phyloP scores from a whole-genome alignment of 1,140 invertebrate genomes.

The Aphis craccivora region DNA sequence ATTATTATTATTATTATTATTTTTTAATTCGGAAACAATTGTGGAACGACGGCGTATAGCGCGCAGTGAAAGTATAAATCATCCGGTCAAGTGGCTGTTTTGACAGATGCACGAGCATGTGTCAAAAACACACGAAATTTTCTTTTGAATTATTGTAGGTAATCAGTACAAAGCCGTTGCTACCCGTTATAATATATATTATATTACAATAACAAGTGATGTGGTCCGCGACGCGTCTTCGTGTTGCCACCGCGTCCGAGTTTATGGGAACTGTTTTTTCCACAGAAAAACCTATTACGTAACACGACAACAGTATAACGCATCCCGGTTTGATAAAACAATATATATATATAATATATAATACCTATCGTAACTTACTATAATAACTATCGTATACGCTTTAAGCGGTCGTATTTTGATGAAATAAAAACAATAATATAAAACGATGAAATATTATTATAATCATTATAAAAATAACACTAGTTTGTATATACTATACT shows the following conservation, averaged over 20 bases:
- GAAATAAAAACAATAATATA: neutral
- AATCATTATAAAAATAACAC: neutral
- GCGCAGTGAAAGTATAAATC: slow-evolving; percentile 56
- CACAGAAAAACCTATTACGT: neutral
- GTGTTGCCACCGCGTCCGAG: neutral
- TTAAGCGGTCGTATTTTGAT: neutral
- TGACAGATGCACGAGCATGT: slow-evolving; percentile 54
- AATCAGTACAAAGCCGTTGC: slow-evolving; percentile 23
- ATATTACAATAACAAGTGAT: neutral
- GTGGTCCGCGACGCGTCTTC: neutral
- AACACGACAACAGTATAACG: neutral
- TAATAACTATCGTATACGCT: neutral
- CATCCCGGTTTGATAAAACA: neutral
- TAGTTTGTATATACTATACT: neutral
- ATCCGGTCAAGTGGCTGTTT: slow-evolving; percentile 56
- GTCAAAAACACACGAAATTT: slow-evolving; percentile 44
- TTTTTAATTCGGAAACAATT: slow-evolving; percentile 57
- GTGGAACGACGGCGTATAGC: neutral
- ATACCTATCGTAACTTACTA: neutral
- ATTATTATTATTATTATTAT: slow-evolving; percentile 7
- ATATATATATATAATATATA: too few relatives aligned
- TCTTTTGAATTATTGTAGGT: slow-evolving; percentile 45
- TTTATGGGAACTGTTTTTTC: neutral
- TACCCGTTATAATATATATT: neutral
- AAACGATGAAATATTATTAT: neutral